Evolutionary conservation across 2,888 invertebrate genomes (phyloP).

Genomic region (Troglohyphantes excavatus): DNA sequence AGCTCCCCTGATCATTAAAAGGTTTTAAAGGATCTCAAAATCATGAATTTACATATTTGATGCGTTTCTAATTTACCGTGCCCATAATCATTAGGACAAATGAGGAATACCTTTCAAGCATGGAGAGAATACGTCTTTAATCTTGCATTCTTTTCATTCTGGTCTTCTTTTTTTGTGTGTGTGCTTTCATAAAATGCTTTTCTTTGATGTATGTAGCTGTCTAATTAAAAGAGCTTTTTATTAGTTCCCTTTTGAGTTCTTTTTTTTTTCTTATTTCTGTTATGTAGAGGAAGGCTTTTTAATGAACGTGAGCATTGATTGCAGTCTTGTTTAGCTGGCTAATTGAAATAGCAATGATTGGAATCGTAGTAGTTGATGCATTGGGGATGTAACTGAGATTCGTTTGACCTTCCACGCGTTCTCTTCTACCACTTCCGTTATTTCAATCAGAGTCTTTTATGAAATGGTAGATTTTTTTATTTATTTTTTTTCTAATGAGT

Average conservation of each 20-base stretch:
- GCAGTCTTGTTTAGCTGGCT: constrained; percentile 16
- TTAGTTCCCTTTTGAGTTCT: neutral
- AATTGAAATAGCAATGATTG: constrained; percentile 44
- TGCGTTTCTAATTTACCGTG: constrained; percentile 17
- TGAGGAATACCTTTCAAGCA: neutral
- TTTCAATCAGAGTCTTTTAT: too few relatives aligned
- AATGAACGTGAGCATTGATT: constrained; percentile 37
- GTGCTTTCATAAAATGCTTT: constrained; percentile 3
- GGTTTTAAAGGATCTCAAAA: neutral
- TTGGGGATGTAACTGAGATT: neutral
- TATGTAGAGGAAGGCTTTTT: neutral
- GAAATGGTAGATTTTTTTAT: too few relatives aligned
- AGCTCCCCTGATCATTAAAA: neutral
- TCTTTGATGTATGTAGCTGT: constrained; percentile 35
- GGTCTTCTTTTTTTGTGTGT: neutral
- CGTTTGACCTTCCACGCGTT: neutral
- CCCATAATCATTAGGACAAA: constrained; percentile 26
- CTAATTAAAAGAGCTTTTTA: constrained; percentile 46
- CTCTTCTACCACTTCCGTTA: too few relatives aligned
- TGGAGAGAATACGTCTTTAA: neutral
- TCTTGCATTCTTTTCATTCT: constrained; percentile 2
- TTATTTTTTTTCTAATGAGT: neutral
- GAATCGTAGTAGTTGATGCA: neutral
- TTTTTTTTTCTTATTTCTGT: neutral
- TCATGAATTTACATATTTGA: constrained; percentile 25